phyloP scores from a whole-genome alignment of 2,888 invertebrate genomes.

The Diarsia mendica region DNA sequence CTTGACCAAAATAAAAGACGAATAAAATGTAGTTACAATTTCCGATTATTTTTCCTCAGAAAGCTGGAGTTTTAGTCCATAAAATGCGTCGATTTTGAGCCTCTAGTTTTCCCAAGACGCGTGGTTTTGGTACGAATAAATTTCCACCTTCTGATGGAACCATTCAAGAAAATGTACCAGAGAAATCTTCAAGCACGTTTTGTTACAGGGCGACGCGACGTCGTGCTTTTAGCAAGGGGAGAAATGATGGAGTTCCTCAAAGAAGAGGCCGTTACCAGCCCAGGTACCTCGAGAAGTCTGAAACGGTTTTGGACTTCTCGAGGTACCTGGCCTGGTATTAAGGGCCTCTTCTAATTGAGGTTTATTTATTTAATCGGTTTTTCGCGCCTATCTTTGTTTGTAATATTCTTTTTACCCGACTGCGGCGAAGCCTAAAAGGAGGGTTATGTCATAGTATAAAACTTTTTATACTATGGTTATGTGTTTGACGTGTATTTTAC shows the following conservation, averaged over 20 bases:
- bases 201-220: too few relatives aligned
- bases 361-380: neutral
- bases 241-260: neutral
- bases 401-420: too few relatives aligned
- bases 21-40: neutral
- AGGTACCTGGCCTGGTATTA: too few relatives aligned
- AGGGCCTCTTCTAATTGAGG: neutral
- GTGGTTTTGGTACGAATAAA: neutral
- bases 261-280: too few relatives aligned
- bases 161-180: neutral
- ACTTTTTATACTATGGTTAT: too few relatives aligned
- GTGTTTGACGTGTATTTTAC: too few relatives aligned
- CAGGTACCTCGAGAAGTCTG: neutral
- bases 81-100: neutral
- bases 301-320: neutral
- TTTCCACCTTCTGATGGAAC: neutral
- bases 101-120: neutral
- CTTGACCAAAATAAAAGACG: constrained; percentile 1
- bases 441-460: too few relatives aligned
- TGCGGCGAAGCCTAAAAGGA: too few relatives aligned
- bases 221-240: neutral
- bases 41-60: too few relatives aligned
- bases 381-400: too few relatives aligned
- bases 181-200: neutral
- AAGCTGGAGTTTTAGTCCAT: neutral